Evolutionary conservation across 53 echinoderm and acorn worm genomes (phyloP), one percentile per base, ranked within the genome.

Genomic region (Actinopyga echinites): DNA sequence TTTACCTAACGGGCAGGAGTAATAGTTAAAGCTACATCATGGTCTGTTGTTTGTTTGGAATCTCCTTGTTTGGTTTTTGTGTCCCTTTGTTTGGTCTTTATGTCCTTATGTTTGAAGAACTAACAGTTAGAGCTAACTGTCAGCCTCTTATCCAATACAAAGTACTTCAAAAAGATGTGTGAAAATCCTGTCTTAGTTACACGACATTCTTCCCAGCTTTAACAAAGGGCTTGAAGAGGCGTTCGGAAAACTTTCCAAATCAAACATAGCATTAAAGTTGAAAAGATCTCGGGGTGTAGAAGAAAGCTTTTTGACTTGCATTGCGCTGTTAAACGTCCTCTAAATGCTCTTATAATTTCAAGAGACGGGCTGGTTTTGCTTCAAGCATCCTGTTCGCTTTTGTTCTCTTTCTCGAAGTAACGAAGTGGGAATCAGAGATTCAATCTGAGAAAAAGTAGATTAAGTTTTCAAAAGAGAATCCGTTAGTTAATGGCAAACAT

Each of bases 141-240:
- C 49, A 49, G 49, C 49, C 49, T 49, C 49, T 49, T 49, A 49
- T 49, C 49, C 17, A 49, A 49, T 6, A 15, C 49, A 49, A 49
- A 49, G 49, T 49, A 49, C 49, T 49, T 49, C 49, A 49, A 49
- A 49, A 49, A 49, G 49, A 49, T 49, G 49, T 49, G 49, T 49
- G 49, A 49, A 49, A 49, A 49, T 49, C 49, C 49, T 49, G 49
- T 49, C 49, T 49, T 49, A 49, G 49, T 49, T 49, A 49, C 49
- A 49, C 13, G 68, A 68, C 68, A 68, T 68, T 68, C 68, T 68
- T 20, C 68, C 68, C 17, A 68, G 35, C 35, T 22, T 68, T 68
- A 38, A 68, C 68, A 68, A 68, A 68, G 38, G 68, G 20, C 68
- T 68, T 68, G 68, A 68, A 68, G 68, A 68, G 68, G 68, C 68